phyloP scores from a whole-genome alignment of 2,113 vertebrate species.

The Ageneiosus marmoratus region DNA sequence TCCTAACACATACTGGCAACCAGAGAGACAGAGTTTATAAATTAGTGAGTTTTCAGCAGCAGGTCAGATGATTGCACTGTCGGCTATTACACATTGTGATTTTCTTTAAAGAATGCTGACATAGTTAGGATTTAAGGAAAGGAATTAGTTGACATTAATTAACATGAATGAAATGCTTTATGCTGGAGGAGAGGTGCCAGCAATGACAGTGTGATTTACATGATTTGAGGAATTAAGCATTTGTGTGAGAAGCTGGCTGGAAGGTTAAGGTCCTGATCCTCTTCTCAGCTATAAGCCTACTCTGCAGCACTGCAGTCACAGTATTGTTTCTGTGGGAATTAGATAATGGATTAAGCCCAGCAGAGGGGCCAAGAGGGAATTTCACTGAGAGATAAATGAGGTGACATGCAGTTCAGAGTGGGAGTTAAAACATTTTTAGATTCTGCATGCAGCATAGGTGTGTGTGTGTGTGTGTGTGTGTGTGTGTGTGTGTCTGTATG shows the following conservation, averaged over 20 bases:
- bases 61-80: conserved; percentile 45
- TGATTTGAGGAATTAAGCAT: conserved; percentile 49
- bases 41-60: conserved; percentile 37
- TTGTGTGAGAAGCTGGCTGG: conserved; percentile 35
- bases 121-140: conserved; percentile 42
- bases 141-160: conserved; percentile 59
- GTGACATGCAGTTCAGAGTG: conserved; percentile 38
- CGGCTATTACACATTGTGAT: conserved; percentile 43
- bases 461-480: conserved; percentile 14
- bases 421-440: conserved; percentile 37
- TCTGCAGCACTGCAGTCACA: conserved; percentile 35
- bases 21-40: conserved; percentile 32
- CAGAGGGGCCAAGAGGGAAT: conserved; percentile 33
- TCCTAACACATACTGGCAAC: not conserved
- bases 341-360: conserved; percentile 60
- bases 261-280: conserved; percentile 48
- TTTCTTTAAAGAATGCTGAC: conserved; percentile 57
- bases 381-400: conserved; percentile 41
- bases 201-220: conserved; percentile 53
- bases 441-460: conserved; percentile 7
- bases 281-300: conserved; percentile 38
- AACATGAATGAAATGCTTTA: conserved; percentile 41
- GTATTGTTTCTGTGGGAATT: conserved; percentile 54
- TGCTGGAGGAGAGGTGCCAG: conserved; percentile 37
- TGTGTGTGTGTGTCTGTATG: not conserved